phyloP scores from a whole-genome alignment of 2,797 vertebrate species.

The Hypotaenidia okinawae region DNA sequence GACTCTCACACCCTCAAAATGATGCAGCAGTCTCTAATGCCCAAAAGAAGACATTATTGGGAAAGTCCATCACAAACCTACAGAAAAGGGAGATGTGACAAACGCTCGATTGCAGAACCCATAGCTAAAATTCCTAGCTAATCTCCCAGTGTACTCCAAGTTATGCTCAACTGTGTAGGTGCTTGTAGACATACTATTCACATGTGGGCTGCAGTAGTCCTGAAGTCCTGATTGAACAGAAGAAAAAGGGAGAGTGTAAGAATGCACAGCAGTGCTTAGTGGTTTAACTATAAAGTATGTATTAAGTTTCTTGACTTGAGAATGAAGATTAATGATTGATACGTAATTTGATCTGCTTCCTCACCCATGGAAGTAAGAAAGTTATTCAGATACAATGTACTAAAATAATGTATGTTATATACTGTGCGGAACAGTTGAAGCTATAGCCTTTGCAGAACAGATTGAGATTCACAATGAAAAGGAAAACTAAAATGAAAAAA shows the following conservation, averaged over 20 bases:
- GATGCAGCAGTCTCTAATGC: background rate
- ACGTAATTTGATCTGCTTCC: background rate
- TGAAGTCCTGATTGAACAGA: background rate
- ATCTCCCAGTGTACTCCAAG: background rate
- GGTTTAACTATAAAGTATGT: background rate
- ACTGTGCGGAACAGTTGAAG: conserved; percentile 30
- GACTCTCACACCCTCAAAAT: background rate
- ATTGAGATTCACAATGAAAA: conserved; percentile 78
- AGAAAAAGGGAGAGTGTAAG: background rate
- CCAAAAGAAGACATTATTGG: background rate
- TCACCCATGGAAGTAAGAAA: conserved; percentile 22
- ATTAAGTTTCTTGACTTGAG: conserved; percentile 44
- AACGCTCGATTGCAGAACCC: background rate
- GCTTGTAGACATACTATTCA: background rate
- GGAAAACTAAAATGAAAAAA: conserved; percentile 79
- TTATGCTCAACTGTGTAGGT: background rate
- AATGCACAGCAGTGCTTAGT: background rate
- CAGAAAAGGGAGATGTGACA: background rate
- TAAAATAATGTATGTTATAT: conserved; percentile 2
- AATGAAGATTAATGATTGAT: conserved; percentile 44
- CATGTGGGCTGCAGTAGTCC: background rate
- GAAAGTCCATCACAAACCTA: conserved; percentile 6
- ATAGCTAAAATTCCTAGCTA: background rate
- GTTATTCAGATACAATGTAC: background rate
- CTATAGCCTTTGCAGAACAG: conserved; percentile 74